Evolutionary conservation across 1,140 invertebrate genomes (phyloP), one percentile per base, ranked within the genome.

Genomic region (Adoxophyes honmai): DNA sequence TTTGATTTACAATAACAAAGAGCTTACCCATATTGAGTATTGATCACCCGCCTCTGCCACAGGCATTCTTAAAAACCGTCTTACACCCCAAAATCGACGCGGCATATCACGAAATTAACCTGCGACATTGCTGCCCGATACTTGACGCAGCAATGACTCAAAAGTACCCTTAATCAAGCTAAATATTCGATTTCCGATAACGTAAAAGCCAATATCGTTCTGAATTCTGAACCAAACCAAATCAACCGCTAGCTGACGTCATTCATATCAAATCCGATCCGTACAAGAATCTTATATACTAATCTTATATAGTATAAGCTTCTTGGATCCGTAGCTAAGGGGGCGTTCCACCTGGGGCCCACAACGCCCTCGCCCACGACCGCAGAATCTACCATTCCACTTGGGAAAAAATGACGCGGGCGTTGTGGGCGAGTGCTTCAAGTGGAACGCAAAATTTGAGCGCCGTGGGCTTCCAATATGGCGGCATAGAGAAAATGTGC

Each of bases 11-110:
- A 55, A 55, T 42, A 56, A 44, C 18, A 56, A 42, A 34, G 11
- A 35, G 18, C 73, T 68, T 72, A 86, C 86, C 86, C 86, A 88
- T 68, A 88, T 59, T 63, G 86, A 86, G 68, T 88, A 88, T 73
- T 88, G 86, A 73, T 88, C 86, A 55, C 81, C 81, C 34, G 73
- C 54, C 53, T 88, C 83, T 15, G 68, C 59, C 11, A 79, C 11
- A 75, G 83, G 86, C 86, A 88, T 88, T 63, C 70, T 88, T 53
- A 83, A 56, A 55, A 81, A 55, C 66, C 67, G 75, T 67, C 66
- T 84, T 64, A 82, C 7, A 69, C 70, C 63, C 71, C 73, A 76
- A 39, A 71, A 68, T 56, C 71, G 64, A 63, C 75, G 78, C 53
- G 64, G 66, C 81, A 88, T 83, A 66, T 58, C 62, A 56, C 13